These are phyloP conservation scores for Tethya wilhelma DNA, from an alignment of 37 sponge, comb jelly and placozoan genomes.

Conservation along the genomic window DNA sequence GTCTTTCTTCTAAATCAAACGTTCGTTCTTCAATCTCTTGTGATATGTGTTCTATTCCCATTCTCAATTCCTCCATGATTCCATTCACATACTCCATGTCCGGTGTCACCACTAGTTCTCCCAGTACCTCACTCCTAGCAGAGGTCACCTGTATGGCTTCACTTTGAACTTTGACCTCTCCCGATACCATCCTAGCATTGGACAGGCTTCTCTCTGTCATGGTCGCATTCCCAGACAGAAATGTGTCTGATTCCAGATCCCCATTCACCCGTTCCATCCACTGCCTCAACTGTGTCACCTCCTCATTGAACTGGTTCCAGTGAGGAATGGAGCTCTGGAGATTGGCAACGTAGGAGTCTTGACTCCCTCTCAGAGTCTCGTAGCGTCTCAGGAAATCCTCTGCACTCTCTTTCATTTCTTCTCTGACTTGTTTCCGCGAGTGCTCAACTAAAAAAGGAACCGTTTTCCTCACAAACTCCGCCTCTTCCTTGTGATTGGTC, in stretches of 20 bases:
- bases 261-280: conserved; percentile 36
- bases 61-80: conserved; percentile 5
- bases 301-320: conserved; percentile 59
- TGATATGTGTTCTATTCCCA: conserved; percentile 1
- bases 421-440: conserved; percentile 15
- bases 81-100: conserved; percentile 33
- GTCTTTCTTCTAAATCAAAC: conserved; percentile 40
- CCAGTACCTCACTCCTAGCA: neutral
- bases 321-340: conserved; percentile 62
- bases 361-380: neutral
- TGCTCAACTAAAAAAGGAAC: conserved; percentile 54
- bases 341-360: conserved; percentile 13
- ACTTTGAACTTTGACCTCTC: conserved; percentile 15
- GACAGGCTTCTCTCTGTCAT: conserved; percentile 40
- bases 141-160: neutral
- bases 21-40: conserved; percentile 4
- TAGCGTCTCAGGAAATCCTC: conserved; percentile 25
- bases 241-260: conserved; percentile 23
- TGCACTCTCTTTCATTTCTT: conserved; percentile 17
- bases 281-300: neutral
- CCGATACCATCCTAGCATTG: conserved; percentile 21
- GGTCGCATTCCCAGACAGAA: conserved; percentile 35
- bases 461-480: conserved; percentile 38
- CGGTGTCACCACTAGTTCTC: conserved; percentile 16
- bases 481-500: conserved; percentile 17